Percentiles rank a stretch among this genome's conserved stretches.
phyloP scores from a whole-genome alignment of 2,888 invertebrate species.

The Pelosia muscerda region DNA sequence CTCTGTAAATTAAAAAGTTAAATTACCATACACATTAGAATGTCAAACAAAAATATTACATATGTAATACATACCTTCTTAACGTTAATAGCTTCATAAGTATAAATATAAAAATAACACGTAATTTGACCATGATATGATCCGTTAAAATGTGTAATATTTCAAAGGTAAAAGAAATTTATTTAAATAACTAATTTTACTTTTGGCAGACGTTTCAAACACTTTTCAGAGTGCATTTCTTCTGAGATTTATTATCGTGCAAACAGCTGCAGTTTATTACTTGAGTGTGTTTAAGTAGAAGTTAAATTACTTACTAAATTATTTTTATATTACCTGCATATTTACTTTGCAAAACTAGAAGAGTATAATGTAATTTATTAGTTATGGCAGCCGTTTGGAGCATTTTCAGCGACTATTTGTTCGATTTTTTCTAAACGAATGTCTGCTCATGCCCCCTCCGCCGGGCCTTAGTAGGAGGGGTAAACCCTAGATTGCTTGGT shows the following conservation, averaged over 20 bases:
- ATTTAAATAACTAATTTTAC: background rate
- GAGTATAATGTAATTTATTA: background rate
- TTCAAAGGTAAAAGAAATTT: background rate
- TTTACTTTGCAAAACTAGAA: background rate
- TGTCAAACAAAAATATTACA: too few species aligned
- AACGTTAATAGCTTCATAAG: too few species aligned
- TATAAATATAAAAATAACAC: background rate
- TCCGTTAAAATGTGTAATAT: background rate
- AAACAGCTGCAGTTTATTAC: conserved; percentile 9
- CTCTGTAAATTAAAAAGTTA: too few species aligned
- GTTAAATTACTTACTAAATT: background rate
- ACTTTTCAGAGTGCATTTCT: conserved; percentile 3
- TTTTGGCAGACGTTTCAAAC: conserved; percentile 1
- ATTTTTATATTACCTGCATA: background rate
- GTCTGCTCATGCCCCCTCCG: too few species aligned
- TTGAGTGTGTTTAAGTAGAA: conserved; percentile 4
- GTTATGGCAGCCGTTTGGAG: background rate
- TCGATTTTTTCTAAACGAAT: background rate
- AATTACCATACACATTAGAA: too few species aligned
- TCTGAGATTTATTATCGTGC: background rate
- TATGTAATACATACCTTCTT: too few species aligned
- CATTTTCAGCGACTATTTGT: background rate
- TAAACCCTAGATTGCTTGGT: too few species aligned
- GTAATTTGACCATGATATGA: background rate
- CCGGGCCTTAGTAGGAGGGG: too few species aligned